Evolutionary conservation across 2,888 invertebrate species (phyloP), one percentile per base, ranked within the genome.

Genomic region (Drosophila rubida): DNA sequence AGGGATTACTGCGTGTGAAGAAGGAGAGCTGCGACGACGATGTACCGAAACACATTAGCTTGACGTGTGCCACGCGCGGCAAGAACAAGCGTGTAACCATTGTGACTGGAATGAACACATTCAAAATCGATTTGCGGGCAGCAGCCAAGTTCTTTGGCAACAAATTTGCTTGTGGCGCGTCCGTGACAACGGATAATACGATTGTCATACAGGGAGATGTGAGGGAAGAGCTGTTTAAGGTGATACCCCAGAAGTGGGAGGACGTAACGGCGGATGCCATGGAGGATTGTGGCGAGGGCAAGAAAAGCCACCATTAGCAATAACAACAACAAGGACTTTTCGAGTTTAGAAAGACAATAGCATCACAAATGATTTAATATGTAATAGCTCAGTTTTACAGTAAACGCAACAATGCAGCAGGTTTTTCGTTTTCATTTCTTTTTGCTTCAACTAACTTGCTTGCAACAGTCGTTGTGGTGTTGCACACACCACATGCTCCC

Each of bases 371-470:
- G 64, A 49, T 82, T 81, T 82, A 76, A 73, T 82, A 58, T 75
- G 70, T 75, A 69, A 69, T 69, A 78, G 71, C 69, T 69, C 76
- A 54, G 76, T 69, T 59, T 64, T 71, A 81, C 80, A 78, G 51
- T 80, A 53, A 65, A 69, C 71, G 62, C 62, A 62, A 59, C 64
- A 65, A 73, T 50, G 37, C 50, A 53, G 39, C 72, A 69, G 67
- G 55, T 72, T 69, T 58, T 19, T 19, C 19, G 9, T 9, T 27
- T 27, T 27, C 27, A 3, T 27, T 27, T 27, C 11, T 32, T n/a
- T 32, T n/a, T n/a, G 32, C 32, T 32, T 73, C 70, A 64, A 57
- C 69, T 66, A 80, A 80, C 66, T 63, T 73, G 61, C 69, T 45
- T 65, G 55, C 75, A 69, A 80, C 80, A 81, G 80, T 69, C 73